Evolutionary conservation across 2,888 invertebrate genomes (phyloP).

Genomic region (Nomada ruficornis): DNA sequence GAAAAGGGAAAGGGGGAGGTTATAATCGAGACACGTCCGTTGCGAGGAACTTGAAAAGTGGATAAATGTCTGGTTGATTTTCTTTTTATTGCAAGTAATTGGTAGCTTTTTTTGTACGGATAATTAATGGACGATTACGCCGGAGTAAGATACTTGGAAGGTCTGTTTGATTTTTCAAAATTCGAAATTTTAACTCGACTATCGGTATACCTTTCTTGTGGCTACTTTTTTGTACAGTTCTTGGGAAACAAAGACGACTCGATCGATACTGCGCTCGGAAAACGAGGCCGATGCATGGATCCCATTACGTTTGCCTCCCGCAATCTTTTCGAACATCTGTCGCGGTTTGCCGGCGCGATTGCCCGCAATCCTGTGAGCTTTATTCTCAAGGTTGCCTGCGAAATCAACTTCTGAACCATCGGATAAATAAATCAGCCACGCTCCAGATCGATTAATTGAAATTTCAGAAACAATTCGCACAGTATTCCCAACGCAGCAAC

Average conservation of each 20-base stretch:
- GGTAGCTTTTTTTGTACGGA: too few species aligned
- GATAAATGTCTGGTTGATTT: background rate
- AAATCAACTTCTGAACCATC: background rate
- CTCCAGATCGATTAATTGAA: background rate
- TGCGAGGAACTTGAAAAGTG: background rate
- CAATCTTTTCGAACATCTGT: conserved; percentile 75
- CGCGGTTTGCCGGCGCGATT: conserved; percentile 64
- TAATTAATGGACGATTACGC: too few species aligned
- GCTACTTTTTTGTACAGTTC: background rate
- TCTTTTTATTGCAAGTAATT: background rate
- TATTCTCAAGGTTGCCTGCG: conserved; percentile 57
- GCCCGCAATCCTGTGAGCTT: conserved; percentile 74
- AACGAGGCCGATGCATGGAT: conserved; percentile 43
- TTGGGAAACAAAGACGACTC: conserved; percentile 28
- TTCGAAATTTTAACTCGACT: too few species aligned
- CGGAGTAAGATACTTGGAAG: too few species aligned
- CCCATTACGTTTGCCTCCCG: conserved; percentile 61
- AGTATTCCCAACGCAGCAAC: too few species aligned
- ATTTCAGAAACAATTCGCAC: background rate
- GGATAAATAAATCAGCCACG: too few species aligned
- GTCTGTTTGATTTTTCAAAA: too few species aligned
- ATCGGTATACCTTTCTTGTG: too few species aligned
- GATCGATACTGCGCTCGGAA: conserved; percentile 8
- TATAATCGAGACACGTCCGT: background rate
- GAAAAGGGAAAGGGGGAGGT: background rate